Conservation (phyloP, 2,113 vertebrate genomes). For the Mesoclemmys tuberculata region DNA sequence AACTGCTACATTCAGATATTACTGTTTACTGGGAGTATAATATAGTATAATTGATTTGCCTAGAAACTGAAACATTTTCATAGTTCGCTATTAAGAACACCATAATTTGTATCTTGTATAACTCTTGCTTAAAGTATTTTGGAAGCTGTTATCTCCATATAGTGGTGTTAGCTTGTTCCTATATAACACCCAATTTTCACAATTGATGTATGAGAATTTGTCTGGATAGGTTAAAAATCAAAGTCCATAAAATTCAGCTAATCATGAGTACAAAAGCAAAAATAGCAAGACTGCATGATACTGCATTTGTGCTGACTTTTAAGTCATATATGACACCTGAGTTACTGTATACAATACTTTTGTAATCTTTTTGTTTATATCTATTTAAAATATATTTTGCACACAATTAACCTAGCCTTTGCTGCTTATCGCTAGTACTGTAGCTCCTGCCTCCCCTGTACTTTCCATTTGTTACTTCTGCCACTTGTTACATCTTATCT, state of each 20-base stretch:
- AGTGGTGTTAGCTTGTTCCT: neutral
- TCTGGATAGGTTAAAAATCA: neutral
- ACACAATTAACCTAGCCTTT: neutral
- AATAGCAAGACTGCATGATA: neutral
- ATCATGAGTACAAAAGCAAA: neutral
- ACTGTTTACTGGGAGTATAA: neutral
- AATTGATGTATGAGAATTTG: neutral
- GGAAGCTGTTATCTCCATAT: neutral
- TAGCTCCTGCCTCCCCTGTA: too few species aligned
- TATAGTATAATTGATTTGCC: neutral
- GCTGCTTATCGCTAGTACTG: too few species aligned
- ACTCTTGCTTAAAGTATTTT: neutral
- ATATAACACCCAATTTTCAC: neutral
- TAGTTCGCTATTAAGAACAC: neutral
- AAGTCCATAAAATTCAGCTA: neutral
- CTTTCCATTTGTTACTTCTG: too few species aligned
- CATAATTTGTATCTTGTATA: neutral
- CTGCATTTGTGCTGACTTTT: neutral
- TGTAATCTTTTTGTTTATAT: neutral
- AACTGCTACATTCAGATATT: neutral
- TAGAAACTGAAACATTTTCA: neutral
- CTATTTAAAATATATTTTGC: neutral
- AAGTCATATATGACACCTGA: neutral
- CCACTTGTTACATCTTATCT: too few species aligned
- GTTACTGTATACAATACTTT: neutral